These are phyloP conservation scores for Reinhardtius hippoglossoides DNA, from an alignment of 2,113 vertebrate species.

Conservation along the genomic window DNA sequence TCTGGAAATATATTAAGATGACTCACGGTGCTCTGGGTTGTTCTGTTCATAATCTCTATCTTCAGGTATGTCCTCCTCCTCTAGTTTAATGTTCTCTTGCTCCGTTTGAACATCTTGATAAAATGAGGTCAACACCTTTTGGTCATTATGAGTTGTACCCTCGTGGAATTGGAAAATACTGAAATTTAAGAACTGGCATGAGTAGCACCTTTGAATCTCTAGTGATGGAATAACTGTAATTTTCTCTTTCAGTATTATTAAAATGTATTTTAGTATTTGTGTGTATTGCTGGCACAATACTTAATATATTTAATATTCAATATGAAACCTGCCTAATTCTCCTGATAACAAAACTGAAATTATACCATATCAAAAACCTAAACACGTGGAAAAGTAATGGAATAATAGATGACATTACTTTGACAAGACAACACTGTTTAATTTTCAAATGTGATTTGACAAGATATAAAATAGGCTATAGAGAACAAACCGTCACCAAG, in stretches of 20 bases:
- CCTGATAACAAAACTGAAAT: neutral
- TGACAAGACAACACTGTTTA: too few species aligned
- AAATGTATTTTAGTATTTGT: neutral
- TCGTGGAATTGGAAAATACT: neutral
- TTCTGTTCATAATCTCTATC: conserved; percentile 47
- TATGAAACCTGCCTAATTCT: neutral
- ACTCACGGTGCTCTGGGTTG: conserved; percentile 14
- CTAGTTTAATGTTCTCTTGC: conserved; percentile 9
- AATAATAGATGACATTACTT: too few species aligned
- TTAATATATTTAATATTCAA: neutral
- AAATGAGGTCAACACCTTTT: conserved; percentile 20
- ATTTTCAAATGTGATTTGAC: too few species aligned
- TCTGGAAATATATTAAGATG: conserved; percentile 22
- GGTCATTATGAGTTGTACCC: neutral
- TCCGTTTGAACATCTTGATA: conserved; percentile 19
- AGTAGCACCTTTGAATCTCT: neutral
- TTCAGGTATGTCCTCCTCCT: conserved; percentile 15
- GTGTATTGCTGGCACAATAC: neutral
- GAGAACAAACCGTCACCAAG: neutral
- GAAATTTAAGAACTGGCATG: neutral
- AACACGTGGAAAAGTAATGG: too few species aligned
- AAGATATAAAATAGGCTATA: neutral
- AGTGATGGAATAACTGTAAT: neutral
- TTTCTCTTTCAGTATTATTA: neutral
- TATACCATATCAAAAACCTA: neutral